Conservation (phyloP, 2,797 vertebrate genomes). For the Myripristis murdjan region DNA sequence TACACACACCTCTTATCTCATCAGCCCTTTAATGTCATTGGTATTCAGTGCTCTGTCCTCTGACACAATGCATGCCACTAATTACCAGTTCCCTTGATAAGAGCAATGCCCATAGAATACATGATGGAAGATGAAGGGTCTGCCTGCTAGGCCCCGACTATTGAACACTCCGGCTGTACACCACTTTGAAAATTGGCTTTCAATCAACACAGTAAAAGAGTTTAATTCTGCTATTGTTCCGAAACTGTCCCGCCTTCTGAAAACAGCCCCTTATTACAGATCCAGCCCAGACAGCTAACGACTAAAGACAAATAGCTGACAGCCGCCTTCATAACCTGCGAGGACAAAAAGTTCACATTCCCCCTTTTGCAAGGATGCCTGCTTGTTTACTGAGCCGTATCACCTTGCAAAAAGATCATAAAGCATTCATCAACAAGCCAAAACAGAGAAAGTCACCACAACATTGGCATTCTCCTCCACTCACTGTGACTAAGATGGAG, state of each 20-base stretch:
- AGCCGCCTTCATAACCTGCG: constrained; percentile 47
- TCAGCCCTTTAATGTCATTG: constrained; percentile 78
- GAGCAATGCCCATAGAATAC: constrained; percentile 69
- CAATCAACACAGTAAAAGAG: constrained; percentile 62
- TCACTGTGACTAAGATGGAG: constrained; percentile 59
- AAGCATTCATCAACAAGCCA: constrained; percentile 62
- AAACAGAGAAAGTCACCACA: constrained; percentile 57
- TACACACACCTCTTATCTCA: constrained; percentile 76
- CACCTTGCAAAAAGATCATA: constrained; percentile 56
- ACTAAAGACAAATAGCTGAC: constrained; percentile 63
- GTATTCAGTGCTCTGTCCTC: constrained; percentile 78
- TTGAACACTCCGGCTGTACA: constrained; percentile 60
- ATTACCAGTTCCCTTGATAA: constrained; percentile 82
- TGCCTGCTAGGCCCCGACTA: constrained; percentile 50
- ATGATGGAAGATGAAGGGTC: constrained; percentile 69
- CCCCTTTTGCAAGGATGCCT: constrained; percentile 45
- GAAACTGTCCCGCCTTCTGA: constrained; percentile 12
- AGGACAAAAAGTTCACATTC: constrained; percentile 52
- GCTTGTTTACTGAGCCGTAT: constrained; percentile 48
- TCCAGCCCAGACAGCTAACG: constrained; percentile 43
- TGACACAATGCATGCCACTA: constrained; percentile 79
- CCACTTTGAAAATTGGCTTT: constrained; percentile 76
- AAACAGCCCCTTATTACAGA: constrained; percentile 49
- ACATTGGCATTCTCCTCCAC: constrained; percentile 47
- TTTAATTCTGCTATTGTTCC: constrained; percentile 57